A percentile compares a stretch with the other conserved stretches of the same genome.
Evolutionary conservation across 2,113 vertebrate species (phyloP).

Genomic region (Genyomyrus donnyi): DNA sequence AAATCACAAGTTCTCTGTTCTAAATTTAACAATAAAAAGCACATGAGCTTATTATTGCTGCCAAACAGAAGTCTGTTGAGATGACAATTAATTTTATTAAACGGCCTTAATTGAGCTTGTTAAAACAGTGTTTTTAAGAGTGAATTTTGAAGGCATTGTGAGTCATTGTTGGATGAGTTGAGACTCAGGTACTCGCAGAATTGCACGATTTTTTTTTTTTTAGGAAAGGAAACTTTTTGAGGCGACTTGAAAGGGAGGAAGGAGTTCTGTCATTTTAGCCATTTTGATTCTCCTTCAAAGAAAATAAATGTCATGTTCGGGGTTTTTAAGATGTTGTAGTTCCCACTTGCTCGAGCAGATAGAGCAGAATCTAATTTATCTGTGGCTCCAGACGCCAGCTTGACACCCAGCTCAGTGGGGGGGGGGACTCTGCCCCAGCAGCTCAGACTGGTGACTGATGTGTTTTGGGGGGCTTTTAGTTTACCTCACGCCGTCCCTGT

Average conservation of each 20-base stretch:
- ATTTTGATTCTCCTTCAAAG: constrained; percentile 9
- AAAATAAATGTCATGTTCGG: constrained; percentile 8
- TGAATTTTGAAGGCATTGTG: background rate
- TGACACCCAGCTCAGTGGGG: background rate
- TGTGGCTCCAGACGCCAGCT: background rate
- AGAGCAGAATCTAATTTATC: background rate
- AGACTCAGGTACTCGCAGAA: background rate
- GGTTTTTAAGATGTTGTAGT: background rate
- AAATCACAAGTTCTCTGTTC: background rate
- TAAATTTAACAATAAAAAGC: background rate
- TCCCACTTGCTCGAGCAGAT: background rate
- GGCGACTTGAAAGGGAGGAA: background rate
- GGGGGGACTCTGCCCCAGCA: background rate
- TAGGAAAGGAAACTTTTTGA: background rate
- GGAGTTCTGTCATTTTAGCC: constrained; percentile 1
- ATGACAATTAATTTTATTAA: background rate
- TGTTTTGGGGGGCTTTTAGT: background rate
- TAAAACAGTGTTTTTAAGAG: background rate
- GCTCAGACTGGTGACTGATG: background rate
- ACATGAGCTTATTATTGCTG: background rate
- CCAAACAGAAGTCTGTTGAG: background rate
- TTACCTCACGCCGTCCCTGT: background rate
- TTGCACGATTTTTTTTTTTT: background rate
- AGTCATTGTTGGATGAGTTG: background rate
- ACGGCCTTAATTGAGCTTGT: too few relatives aligned